Percentiles rank a stretch among this genome's conserved stretches.
Conservation (phyloP, 2,797 vertebrate genomes). For the Mormyrus proboscirostris region DNA sequence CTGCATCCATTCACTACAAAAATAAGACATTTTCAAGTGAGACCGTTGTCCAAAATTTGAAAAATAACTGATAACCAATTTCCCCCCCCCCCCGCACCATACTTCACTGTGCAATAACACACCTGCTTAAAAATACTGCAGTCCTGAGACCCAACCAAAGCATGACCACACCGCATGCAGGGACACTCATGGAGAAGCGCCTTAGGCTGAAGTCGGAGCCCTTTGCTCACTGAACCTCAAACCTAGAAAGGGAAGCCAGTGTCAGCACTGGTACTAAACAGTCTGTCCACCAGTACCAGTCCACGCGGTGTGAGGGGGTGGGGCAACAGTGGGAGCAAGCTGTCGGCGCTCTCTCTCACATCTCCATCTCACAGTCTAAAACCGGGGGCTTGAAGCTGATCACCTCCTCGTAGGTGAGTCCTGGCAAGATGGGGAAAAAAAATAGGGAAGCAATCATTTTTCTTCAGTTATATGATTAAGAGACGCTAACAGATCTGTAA, state of each 20-base stretch:
- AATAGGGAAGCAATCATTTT: neutral
- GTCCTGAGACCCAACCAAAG: neutral
- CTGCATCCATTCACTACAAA: neutral
- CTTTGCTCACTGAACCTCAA: slow-evolving; percentile 37
- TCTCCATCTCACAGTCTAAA: slow-evolving; percentile 89
- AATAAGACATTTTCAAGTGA: slow-evolving; percentile 7
- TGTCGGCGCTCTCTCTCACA: slow-evolving; percentile 62
- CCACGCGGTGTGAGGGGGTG: slow-evolving; percentile 51
- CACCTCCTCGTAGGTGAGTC: slow-evolving; percentile 88
- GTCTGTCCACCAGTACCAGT: slow-evolving; percentile 32
- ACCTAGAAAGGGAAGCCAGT: slow-evolving; percentile 61
- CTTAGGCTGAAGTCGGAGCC: slow-evolving; percentile 7
- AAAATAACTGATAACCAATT: neutral
- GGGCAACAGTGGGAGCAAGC: slow-evolving; percentile 23
- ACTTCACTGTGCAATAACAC: neutral
- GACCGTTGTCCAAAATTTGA: neutral
- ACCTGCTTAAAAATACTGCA: slow-evolving; percentile 9
- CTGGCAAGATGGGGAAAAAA: slow-evolving; percentile 50
- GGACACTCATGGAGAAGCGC: neutral
- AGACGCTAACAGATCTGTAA: neutral
- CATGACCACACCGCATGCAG: neutral
- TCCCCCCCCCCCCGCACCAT: neutral
- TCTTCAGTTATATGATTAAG: neutral
- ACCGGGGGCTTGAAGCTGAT: slow-evolving; percentile 81
- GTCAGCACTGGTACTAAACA: slow-evolving; percentile 81